Evolutionary conservation across 2,888 invertebrate species (phyloP), one percentile per base, ranked within the genome.

Genomic region (Ichneumoninae sp.): DNA sequence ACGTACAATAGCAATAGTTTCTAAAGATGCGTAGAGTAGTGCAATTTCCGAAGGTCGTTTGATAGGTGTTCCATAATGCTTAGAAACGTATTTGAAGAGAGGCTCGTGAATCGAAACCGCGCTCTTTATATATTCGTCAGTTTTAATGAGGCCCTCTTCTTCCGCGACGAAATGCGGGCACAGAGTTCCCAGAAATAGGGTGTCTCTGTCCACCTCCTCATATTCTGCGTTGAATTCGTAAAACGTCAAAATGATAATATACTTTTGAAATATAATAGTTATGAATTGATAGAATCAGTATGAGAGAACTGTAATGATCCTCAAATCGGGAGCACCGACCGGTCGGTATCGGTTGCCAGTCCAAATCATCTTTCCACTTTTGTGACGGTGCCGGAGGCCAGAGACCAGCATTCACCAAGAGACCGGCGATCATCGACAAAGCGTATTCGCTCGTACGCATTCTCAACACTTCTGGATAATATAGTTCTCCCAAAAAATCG

Each of bases 381-480:
- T 96, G 95, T 1, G 94, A 90, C 0, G 91, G 92, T 19, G 92
- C 90, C 0, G 96, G 96, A 2, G 96, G 96, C 91, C 95, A 97
- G 33, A 97, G 90, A 0, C 96, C 97, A 1, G 97, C 95, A 81
- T 96, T 93, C 3, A 96, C 96, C 36, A 96, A 93, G 83, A 96
- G 94, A 0, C 96, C 96, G 3, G 96, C 96, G 95, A 96, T 96
- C 93, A 97, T 95, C 0, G 97, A 97, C 69, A 97, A 94, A 75
- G 96, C 96, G 90, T 94, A 96, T 90, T 96, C 96, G 0, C 97
- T 96, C 50, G 96, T 96, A 33, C 95, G 94, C 66, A 95, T 93
- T 52, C 85, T 87, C 7, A 90, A 87, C 3, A 87, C 44, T 10
- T 89, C 83, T 0, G 94, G 93, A 0, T 94, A 89, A 89, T 95